Base-by-base conservation (phyloP, 2,888 invertebrate species). In the Lamproptera curius region DNA sequence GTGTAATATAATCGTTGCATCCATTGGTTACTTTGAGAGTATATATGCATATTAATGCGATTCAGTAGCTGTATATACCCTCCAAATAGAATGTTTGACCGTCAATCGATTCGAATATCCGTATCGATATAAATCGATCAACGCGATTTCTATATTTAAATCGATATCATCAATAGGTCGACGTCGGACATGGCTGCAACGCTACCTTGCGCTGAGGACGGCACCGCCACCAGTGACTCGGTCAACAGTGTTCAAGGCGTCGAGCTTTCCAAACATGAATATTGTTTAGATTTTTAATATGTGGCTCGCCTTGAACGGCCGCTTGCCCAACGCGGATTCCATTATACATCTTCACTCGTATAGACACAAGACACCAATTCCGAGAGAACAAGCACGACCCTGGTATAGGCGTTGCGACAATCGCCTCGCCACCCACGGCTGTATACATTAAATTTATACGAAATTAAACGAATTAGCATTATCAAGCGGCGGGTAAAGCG, bases 271-370 rank as follows among this genome's bases (percentile, higher is more conserved):
- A 73, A 75, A 78, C 67, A 70, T 58, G 60, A 71, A 80, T 73
- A 76, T 72, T 75, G 67, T 77, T 78, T 73, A 75, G 68, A 69
- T 67, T 73, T 73, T 74, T 76, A 73, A 74, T 76, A 77, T 71
- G 74, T 67, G 58, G 77, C 65, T 84, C 63, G 71, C 86, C 84
- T 85, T 84, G 83, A 71, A 68, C 65, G 56, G 54, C 60, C 57
- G 36, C 58, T 83, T 83, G 68, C 79, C 70, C 73, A 80, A 83
- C 72, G 68, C 65, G 75, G 76, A 76, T 74, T 72, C 58, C 68
- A 77, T 73, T 75, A 72, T 66, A 65, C 63, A 59, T 56, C 62
- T 66, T 63, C 61, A 65, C 53, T 64, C 62, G 57, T 64, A 65
- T 62, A 73, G 66, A 70, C 65, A 65, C 66, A 64, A 68, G 66